Percentiles rank a stretch among this genome's conserved stretches.
These are phyloP conservation scores for Eucidaris tribuloides DNA, from an alignment of 35 echinoderm and acorn worm species.

Conservation along the genomic window DNA sequence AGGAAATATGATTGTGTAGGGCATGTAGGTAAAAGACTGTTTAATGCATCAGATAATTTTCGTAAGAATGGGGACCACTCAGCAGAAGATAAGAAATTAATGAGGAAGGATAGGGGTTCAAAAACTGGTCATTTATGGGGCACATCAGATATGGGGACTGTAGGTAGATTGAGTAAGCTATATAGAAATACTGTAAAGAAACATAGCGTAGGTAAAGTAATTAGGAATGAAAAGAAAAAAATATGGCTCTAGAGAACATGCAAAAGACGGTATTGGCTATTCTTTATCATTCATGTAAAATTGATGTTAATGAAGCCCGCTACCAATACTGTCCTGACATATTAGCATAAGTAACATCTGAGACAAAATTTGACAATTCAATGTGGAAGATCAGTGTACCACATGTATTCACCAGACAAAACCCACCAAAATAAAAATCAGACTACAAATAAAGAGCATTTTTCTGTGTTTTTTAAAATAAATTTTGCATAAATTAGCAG, in stretches of 20 bases:
- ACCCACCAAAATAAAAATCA: too few species aligned
- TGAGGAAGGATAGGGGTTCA: background rate
- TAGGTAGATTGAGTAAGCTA: background rate
- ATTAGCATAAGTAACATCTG: too few species aligned
- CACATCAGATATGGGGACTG: background rate
- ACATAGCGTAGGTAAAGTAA: background rate
- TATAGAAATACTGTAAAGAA: background rate
- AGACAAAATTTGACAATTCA: too few species aligned
- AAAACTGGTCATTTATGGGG: background rate
- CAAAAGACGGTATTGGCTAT: background rate
- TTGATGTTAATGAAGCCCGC: background rate
- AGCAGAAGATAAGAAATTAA: background rate
- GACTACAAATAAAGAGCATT: too few species aligned
- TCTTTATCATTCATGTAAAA: background rate
- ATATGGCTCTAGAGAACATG: background rate
- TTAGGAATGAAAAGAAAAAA: background rate
- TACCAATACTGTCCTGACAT: too few species aligned
- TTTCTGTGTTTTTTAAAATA: too few species aligned
- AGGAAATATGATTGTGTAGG: slow-evolving; percentile 33
- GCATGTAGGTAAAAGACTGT: slow-evolving; percentile 35
- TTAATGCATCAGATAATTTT: background rate
- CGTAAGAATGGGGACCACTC: slow-evolving; percentile 7
- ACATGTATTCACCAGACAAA: too few species aligned
- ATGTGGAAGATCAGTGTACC: too few species aligned
- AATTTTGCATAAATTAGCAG: too few species aligned